These are phyloP conservation scores for Cyphomyrus plagiostoma DNA, from an alignment of 2,113 vertebrate species.

Conservation along the genomic window DNA sequence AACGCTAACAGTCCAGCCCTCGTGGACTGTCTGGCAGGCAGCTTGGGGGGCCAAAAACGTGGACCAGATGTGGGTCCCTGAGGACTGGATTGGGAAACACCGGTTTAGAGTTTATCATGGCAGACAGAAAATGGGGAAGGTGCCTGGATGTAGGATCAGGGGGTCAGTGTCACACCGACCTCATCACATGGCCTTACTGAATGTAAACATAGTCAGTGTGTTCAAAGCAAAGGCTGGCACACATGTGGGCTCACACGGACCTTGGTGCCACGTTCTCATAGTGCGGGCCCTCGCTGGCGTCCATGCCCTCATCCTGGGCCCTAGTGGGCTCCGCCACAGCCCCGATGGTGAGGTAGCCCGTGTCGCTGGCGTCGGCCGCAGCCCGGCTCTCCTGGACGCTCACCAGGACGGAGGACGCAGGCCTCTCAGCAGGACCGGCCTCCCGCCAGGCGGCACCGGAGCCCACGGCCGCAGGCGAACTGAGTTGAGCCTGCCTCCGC, in stretches of 20 bases:
- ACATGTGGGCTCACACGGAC: slow-evolving; percentile 29
- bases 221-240: neutral
- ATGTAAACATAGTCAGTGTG: neutral
- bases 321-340: slow-evolving; percentile 29
- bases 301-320: slow-evolving; percentile 36
- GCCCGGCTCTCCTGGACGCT: slow-evolving; percentile 48
- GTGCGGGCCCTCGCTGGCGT: slow-evolving; percentile 59
- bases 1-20: neutral
- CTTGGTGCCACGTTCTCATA: slow-evolving; percentile 76
- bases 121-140: neutral
- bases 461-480: slow-evolving; percentile 27
- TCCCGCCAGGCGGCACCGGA: slow-evolving; percentile 36
- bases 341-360: slow-evolving; percentile 45
- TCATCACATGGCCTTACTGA: neutral
- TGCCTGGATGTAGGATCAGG: neutral
- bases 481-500: slow-evolving; percentile 39
- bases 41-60: too few relatives aligned
- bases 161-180: neutral
- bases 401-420: slow-evolving; percentile 53
- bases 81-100: neutral
- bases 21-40: neutral
- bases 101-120: neutral
- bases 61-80: neutral
- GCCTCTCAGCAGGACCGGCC: slow-evolving; percentile 41
- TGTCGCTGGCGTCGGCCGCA: slow-evolving; percentile 17